These are phyloP conservation scores for Parotocinclus haroldoi DNA, from an alignment of 2,797 vertebrate species.

Conservation along the genomic window DNA sequence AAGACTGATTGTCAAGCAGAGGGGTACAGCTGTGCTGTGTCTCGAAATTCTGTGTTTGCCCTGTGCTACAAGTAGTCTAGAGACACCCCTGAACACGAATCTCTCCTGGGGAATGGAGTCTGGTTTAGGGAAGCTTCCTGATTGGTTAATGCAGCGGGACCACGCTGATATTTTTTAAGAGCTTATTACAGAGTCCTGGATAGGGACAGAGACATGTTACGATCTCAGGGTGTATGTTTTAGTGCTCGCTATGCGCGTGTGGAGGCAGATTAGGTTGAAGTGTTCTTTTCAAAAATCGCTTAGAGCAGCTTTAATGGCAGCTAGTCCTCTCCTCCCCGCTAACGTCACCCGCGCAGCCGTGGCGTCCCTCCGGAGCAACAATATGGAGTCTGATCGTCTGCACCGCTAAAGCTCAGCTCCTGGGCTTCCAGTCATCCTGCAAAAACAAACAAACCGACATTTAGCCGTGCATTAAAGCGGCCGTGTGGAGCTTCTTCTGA, in stretches of 20 bases:
- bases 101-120: too few relatives aligned
- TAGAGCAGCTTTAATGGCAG: slow-evolving; percentile 37
- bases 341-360: slow-evolving; percentile 77
- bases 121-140: too few relatives aligned
- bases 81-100: too few relatives aligned
- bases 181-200: too few relatives aligned
- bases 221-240: neutral
- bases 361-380: slow-evolving; percentile 70
- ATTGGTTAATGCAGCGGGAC: too few relatives aligned
- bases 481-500: slow-evolving; percentile 38
- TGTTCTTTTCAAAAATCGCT: slow-evolving; percentile 2
- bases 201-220: too few relatives aligned
- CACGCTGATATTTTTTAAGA: too few relatives aligned
- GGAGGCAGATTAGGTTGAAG: neutral
- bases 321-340: slow-evolving; percentile 60
- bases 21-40: too few relatives aligned
- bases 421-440: neutral
- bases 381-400: slow-evolving; percentile 74
- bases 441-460: neutral
- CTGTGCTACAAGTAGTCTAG: too few relatives aligned
- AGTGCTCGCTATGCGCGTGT: neutral
- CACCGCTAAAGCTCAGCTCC: slow-evolving; percentile 50
- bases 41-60: too few relatives aligned
- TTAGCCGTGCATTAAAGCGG: slow-evolving; percentile 20
- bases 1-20: too few relatives aligned